Evolutionary conservation across 2,888 invertebrate species (phyloP).

Genomic region (Synanthedon vespiformis): DNA sequence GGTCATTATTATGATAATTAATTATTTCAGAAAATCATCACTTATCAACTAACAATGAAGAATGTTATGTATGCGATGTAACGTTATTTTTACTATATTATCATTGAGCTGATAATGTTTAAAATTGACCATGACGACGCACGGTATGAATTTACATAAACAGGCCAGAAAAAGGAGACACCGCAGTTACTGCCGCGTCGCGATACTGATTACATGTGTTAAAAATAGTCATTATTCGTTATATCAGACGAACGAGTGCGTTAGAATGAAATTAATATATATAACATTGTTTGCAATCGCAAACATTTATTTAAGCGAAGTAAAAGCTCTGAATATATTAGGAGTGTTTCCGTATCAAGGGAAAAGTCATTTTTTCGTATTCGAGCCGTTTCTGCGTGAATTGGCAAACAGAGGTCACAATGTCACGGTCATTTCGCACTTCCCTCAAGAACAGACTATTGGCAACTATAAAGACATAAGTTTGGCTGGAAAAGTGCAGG

Average conservation of each 20-base stretch:
- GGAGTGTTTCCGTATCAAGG: conserved; percentile 75
- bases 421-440: conserved; percentile 75
- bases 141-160: no score
- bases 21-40: no score
- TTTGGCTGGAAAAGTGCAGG: conserved; percentile 27
- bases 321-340: conserved; percentile 59
- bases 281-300: background rate
- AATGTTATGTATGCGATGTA: no score
- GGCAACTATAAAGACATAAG: conserved; percentile 44
- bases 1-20: no score
- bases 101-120: no score
- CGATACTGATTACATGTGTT: background rate
- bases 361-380: conserved; percentile 77
- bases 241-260: background rate
- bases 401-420: conserved; percentile 73
- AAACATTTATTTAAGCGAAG: conserved; percentile 15
- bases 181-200: background rate
- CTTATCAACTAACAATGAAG: no score
- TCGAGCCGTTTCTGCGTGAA: conserved; percentile 68
- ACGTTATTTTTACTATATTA: no score
- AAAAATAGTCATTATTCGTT: background rate
- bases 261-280: background rate
- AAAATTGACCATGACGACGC: no score
- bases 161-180: no score
- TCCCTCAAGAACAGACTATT: conserved; percentile 50